These are phyloP conservation scores for Stegostoma tigrinum DNA, from an alignment of 2,113 vertebrate genomes.

Conservation along the genomic window DNA sequence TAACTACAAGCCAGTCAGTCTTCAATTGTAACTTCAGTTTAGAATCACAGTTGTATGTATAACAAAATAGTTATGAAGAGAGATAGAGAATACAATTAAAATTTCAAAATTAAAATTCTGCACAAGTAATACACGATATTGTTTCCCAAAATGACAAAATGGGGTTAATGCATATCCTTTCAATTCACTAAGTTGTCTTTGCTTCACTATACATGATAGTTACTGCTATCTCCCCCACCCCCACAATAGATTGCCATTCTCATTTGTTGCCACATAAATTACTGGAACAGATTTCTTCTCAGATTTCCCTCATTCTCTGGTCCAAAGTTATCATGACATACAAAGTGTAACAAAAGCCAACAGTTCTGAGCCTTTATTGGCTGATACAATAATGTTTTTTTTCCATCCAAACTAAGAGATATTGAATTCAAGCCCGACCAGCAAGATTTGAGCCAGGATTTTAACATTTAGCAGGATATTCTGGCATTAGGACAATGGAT, in stretches of 20 bases:
- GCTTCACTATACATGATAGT: not conserved
- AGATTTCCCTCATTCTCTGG: not conserved
- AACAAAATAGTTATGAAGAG: not conserved
- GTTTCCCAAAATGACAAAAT: not conserved
- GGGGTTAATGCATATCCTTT: conserved; percentile 10
- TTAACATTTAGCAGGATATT: not conserved
- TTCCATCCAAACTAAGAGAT: not conserved
- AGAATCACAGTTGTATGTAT: not conserved
- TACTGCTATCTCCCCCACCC: not conserved
- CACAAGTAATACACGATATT: not conserved
- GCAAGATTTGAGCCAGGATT: not conserved
- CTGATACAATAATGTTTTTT: not conserved
- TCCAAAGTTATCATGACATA: not conserved
- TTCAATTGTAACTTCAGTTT: not conserved
- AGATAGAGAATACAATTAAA: not conserved
- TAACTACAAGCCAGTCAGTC: not conserved
- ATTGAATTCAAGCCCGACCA: not conserved
- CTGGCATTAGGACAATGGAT: not conserved
- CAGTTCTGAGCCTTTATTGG: not conserved
- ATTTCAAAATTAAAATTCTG: not conserved
- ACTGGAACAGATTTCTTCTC: conserved; percentile 2
- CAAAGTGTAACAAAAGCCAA: not conserved
- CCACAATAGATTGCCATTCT: not conserved
- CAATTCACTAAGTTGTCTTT: not conserved
- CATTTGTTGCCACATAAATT: not conserved